Conservation (phyloP, 2,113 vertebrate genomes). For the Accipiter cooperii region DNA sequence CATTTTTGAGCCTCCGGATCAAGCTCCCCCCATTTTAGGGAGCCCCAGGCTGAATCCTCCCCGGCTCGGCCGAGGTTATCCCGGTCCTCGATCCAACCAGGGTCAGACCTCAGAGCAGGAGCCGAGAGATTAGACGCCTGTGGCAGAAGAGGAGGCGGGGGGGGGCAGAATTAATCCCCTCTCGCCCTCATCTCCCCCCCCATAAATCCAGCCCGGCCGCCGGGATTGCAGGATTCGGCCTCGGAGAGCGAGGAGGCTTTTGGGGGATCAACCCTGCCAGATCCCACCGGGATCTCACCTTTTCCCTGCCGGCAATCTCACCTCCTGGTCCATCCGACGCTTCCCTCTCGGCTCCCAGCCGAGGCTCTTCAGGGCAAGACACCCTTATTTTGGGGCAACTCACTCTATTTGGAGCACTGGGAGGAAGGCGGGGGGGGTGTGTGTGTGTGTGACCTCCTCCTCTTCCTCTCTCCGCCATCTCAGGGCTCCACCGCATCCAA, state of each 20-base stretch:
- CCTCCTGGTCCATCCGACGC: accelerated
- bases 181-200: not conserved
- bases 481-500: accelerated
- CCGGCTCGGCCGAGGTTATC: not conserved
- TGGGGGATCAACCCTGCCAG: not conserved
- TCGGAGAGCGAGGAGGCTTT: not conserved
- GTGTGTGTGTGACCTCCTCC: not conserved
- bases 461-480: not conserved
- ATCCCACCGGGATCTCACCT: not conserved
- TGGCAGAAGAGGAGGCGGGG: not conserved
- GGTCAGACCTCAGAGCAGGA: not conserved
- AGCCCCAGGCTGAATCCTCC: not conserved
- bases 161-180: not conserved
- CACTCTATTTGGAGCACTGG: accelerated
- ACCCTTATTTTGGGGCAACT: accelerated
- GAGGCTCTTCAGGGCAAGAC: not conserved
- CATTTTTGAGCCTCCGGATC: not conserved
- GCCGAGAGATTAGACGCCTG: not conserved
- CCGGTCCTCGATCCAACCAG: not conserved
- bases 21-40: not conserved
- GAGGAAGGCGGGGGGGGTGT: accelerated
- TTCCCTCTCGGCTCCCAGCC: too few species aligned
- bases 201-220: not conserved
- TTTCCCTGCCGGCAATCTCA: not conserved
- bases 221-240: not conserved